A percentile compares a stretch with the other conserved stretches of the same genome.
Conservation (phyloP, 2,888 invertebrate species). For the Lampropteryx suffumata region DNA sequence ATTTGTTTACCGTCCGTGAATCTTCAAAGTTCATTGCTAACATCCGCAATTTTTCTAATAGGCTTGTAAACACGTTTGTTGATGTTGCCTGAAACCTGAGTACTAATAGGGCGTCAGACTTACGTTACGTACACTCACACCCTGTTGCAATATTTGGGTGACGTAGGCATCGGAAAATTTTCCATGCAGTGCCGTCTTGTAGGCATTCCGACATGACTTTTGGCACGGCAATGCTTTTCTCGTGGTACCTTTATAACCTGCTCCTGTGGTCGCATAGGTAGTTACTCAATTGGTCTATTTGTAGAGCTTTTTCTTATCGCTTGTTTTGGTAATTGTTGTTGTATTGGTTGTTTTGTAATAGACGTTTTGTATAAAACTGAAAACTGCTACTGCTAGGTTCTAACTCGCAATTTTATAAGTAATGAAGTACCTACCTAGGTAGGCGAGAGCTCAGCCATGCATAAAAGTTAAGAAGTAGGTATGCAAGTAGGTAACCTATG, state of each 20-base stretch:
- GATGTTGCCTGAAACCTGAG: constrained; percentile 7
- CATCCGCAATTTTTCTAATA: constrained; percentile 38
- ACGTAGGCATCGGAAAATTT: constrained; percentile 15
- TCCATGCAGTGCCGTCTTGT: not conserved
- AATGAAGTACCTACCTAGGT: no score
- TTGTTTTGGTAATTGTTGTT: no score
- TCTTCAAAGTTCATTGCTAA: constrained; percentile 63
- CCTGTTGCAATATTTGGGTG: constrained; percentile 1
- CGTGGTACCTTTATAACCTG: no score
- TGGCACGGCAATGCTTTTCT: no score
- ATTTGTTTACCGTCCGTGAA: constrained; percentile 70
- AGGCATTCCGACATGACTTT: no score
- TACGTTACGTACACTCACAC: not conserved
- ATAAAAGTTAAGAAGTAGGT: constrained; percentile 2
- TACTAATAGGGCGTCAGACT: not conserved
- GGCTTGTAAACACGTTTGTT: constrained; percentile 29
- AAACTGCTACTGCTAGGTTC: no score
- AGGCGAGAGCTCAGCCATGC: not conserved
- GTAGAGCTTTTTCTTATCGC: no score
- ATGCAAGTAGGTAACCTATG: not conserved
- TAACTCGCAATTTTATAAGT: no score
- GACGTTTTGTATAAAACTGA: no score
- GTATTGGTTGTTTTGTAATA: no score
- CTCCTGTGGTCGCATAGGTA: no score
- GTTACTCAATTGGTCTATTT: no score